Evolutionary conservation across 1,140 invertebrate genomes (phyloP), one percentile per base, ranked within the genome.

Genomic region (Atta cephalotes): DNA sequence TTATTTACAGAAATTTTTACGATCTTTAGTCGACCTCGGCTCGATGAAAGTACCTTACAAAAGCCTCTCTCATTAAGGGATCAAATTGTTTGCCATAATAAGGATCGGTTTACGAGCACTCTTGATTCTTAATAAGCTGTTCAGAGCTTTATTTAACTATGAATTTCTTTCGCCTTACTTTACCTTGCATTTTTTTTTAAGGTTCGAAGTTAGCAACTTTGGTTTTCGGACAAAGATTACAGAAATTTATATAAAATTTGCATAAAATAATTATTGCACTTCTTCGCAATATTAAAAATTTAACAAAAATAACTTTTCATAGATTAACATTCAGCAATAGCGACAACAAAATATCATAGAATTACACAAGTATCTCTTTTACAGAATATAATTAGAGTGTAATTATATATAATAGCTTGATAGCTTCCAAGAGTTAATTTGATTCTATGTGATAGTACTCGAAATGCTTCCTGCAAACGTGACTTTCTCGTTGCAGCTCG

Each of bases 1-100:
- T 78, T 78, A 78, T 49, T 77, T 18, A 53, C 10, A 35, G 39
- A 78, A 63, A 78, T 78, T 65, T 78, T 78, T 65, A 49, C 16
- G 35, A 18, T 28, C 49, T 63, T 65, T 49, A 35, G 58, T 45
- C 14, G 21, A 49, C 1, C 16, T 2, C 14, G 58, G 5, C 7
- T 45, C 7, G 14, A 5, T n/a, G 21, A 21, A 56, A 39, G 31
- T 25, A 10, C 21, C 39, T 49, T 16, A 9, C 10, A 25, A 45
- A 45, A 25, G 31, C 14, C 14, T 51, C 25, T 6, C 18, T 78
- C 39, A 28, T 74, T 28, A n/a, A 53, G 18, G 18, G 18, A n/a
- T 49, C 58, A 45, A 78, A 63, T 49, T 49, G 71, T 74, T 74
- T 10, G 58, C 58, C 16, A 25, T 65, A 78, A 62, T 62, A 45